Conservation (phyloP, 1,140 invertebrate species). For the Drosophila azteca region DNA sequence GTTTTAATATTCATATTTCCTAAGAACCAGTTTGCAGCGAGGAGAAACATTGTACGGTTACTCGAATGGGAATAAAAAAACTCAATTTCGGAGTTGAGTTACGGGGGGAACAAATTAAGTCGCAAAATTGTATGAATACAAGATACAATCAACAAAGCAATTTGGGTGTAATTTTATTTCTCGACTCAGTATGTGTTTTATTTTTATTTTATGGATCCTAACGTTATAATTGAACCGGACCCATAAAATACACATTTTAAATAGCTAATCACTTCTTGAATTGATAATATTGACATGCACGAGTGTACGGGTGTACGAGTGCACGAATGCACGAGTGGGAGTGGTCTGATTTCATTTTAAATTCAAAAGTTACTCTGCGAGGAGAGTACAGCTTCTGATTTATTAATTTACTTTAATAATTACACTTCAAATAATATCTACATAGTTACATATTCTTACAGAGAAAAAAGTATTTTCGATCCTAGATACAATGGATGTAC, state of each 20-base stretch:
- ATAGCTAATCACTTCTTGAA: no score
- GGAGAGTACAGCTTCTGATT: no score
- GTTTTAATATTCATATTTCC: constrained; percentile 16
- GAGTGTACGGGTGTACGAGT: no score
- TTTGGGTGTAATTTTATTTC: constrained; percentile 35
- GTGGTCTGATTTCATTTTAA: no score
- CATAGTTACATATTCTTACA: no score
- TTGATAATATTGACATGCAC: no score
- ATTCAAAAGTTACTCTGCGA: no score
- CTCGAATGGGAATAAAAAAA: constrained; percentile 29
- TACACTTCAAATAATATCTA: no score
- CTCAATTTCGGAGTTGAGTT: constrained; percentile 28
- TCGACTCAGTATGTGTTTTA: constrained; percentile 29
- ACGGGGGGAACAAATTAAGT: constrained; percentile 49
- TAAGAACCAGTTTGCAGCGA: constrained; percentile 23
- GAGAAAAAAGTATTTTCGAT: no score
- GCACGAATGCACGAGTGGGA: no score
- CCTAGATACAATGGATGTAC: no score
- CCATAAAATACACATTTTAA: constrained; percentile 44
- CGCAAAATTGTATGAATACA: constrained; percentile 35
- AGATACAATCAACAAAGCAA: constrained; percentile 39
- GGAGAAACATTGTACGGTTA: constrained; percentile 15
- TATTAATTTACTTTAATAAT: no score
- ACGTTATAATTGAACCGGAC: constrained; percentile 38
- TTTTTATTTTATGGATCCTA: constrained; percentile 35